phyloP scores from a whole-genome alignment of 2,888 invertebrate species.

The Blera fallax region DNA sequence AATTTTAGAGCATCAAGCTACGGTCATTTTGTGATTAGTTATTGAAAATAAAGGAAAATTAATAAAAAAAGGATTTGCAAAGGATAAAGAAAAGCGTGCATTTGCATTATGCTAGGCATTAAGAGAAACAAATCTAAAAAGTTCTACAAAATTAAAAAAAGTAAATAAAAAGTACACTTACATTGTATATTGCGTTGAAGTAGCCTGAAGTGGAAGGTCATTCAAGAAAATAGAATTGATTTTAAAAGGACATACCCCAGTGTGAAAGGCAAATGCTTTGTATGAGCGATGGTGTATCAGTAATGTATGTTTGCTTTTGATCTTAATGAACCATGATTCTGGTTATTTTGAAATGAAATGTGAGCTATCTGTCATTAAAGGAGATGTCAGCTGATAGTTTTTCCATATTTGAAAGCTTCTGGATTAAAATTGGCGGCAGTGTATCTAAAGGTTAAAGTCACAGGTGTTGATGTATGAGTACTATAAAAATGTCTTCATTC shows the following conservation, averaged over 20 bases:
- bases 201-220: slow-evolving; percentile 17
- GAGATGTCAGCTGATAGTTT: too few species aligned
- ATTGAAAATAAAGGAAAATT: slow-evolving; percentile 31
- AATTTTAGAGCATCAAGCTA: not conserved
- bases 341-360: not conserved
- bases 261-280: not conserved
- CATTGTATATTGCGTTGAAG: not conserved
- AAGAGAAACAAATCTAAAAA: slow-evolving; percentile 5
- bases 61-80: slow-evolving; percentile 15
- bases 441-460: too few species aligned
- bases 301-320: not conserved
- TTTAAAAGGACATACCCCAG: not conserved
- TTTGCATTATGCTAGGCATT: slow-evolving; percentile 25
- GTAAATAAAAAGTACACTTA: slow-evolving; percentile 35
- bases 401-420: too few species aligned
- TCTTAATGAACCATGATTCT: not conserved
- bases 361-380: too few species aligned
- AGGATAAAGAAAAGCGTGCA: slow-evolving; percentile 61
- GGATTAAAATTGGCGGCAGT: too few species aligned
- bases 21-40: not conserved
- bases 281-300: not conserved
- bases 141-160: slow-evolving; percentile 6
- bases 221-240: slow-evolving; percentile 10
- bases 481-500: too few species aligned
- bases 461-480: too few species aligned